Base-by-base conservation (phyloP, 2,888 invertebrate species). In the Lacanobia wlatinum region DNA sequence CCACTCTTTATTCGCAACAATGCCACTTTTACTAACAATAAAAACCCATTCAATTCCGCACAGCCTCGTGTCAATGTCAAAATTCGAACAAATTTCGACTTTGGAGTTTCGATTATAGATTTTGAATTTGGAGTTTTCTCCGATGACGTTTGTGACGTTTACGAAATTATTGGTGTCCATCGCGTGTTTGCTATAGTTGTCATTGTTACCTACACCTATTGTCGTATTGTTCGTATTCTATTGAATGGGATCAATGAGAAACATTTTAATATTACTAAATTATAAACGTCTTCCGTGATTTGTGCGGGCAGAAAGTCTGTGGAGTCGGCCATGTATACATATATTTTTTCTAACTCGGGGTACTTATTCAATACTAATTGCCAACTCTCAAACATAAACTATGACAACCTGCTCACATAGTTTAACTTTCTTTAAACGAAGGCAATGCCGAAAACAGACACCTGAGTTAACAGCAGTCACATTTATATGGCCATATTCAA, bases 251-350 rank as follows among this genome's bases (percentile, higher is more conserved):
- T 95, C 95, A 94, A 95, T 95, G 95, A 90, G 95, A 96, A 95
- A 96, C 96, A 95, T 96, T 96, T 95, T 96, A 96, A 96, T 96
- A 96, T 95, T 94, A 93, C 94, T 93, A 95, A 96, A 96, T 95
- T 96, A 96, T 95, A 94, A 94, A 95, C 92, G 95, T 96, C 95
- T 96, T 96, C 95, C 95, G 94, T 92, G 90, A 91, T 84, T 87
- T 88, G 86, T 87, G 67, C 82, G 76, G 50, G 82, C 74, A 82
- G 60, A 21, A 75, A 71, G 21, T 70, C 58, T 56, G 56, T 85
- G 43, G 87, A 84, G 84, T 74, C 18, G 78, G 16, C 0, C 18
- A 34, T 1, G 10, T 56, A n/a, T 1, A 18, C 1, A 34, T 18
- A 34, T 21, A 50, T 16, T 52, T 58, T n/a, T 28, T 63, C 10